Evolutionary conservation across 1,140 invertebrate species (phyloP), one percentile per base, ranked within the genome.

Genomic region (Penaeus chinensis): DNA sequence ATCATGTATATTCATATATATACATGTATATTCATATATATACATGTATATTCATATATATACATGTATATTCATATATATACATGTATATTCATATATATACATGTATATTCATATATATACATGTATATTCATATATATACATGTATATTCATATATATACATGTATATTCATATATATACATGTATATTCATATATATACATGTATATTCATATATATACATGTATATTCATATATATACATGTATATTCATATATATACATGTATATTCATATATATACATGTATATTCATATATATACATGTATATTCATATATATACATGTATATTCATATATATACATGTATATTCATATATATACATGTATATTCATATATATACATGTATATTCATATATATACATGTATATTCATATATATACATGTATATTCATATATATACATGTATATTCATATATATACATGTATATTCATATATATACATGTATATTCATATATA

Each of bases 81-180:
- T 22, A 16, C 62, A 65, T 4, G 63, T 65, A 65, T 65, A 65
- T 65, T 18, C n/a, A 65, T 65, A 65, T 65, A 65, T 65, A 65
- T 65, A 65, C n/a, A 65, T 65, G n/a, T 65, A 65, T 65, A 65
- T 65, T 20, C n/a, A 65, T 65, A 65, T 65, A 65, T 65, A 65
- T 65, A 65, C n/a, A 65, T 65, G n/a, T 65, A 65, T 65, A 65
- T 65, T 20, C n/a, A 65, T 65, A 65, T 65, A 65, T 65, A 65
- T 65, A 65, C n/a, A 65, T 3, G n/a, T 65, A 65, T 65, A 65
- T 65, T 65, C 27, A 69, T 69, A 69, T 69, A 69, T 69, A 10
- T 69, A 69, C 27, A 69, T 69, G 27, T 69, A 69, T 69, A 69
- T 69, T 24, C 27, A 69, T 69, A 10, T 13, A 8, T 69, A 10